A percentile compares a stretch with the other conserved stretches of the same genome.
Evolutionary conservation across 2,888 invertebrate species (phyloP).

Genomic region (Didymodactylos carnosus): DNA sequence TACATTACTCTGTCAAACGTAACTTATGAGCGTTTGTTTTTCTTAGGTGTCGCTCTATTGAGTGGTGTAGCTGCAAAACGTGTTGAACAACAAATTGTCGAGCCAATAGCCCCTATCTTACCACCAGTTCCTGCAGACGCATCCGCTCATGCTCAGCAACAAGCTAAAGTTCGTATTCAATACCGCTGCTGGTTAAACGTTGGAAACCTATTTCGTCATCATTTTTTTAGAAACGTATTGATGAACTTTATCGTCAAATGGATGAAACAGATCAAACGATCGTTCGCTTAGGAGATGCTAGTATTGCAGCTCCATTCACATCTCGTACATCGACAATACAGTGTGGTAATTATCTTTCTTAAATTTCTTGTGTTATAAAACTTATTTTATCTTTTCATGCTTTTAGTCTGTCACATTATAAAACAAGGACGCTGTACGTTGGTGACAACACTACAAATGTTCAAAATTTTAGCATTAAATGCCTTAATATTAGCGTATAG

Average conservation of each 20-base stretch:
- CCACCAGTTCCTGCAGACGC: not conserved
- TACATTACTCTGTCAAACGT: no score
- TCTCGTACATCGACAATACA: constrained; percentile 82
- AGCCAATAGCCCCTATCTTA: not conserved
- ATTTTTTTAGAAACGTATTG: constrained; percentile 3
- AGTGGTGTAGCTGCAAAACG: constrained; percentile 51
- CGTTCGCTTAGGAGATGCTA: constrained; percentile 89
- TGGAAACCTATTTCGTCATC: not conserved
- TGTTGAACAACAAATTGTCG: constrained; percentile 21
- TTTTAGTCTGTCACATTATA: constrained; percentile 84
- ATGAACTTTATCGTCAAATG: constrained; percentile 6
- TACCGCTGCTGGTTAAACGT: no score
- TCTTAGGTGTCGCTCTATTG: constrained; percentile 59
- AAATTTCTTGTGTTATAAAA: not conserved
- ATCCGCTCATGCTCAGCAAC: not conserved
- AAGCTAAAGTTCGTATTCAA: not conserved
- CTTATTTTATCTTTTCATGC: constrained; percentile 13
- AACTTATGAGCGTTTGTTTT: not conserved
- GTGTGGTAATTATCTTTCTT: constrained; percentile 55
- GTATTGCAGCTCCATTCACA: constrained; percentile 95
- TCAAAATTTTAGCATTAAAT: constrained; percentile 92
- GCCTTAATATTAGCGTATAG: constrained; percentile 92
- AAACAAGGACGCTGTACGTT: constrained; percentile 96
- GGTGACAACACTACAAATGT: constrained; percentile 98
- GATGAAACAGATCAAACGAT: constrained; percentile 37